Base-by-base conservation (phyloP, 2,797 vertebrate genomes). In the Sebastiscus tertius region DNA sequence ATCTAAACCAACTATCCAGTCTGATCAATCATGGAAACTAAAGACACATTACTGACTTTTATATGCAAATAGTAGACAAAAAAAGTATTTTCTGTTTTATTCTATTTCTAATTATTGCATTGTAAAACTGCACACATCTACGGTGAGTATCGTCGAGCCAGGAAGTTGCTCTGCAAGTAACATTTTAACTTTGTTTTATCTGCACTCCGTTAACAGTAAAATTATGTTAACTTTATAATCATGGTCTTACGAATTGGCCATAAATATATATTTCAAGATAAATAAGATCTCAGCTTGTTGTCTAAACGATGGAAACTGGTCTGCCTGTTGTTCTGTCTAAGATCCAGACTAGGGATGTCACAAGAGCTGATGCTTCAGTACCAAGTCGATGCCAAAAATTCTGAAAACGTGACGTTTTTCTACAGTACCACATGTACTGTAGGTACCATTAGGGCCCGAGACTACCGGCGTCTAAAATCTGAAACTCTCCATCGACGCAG, bases 21-120 rank as follows among this genome's bases (percentile, higher is more conserved):
- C 42, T 6, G 14, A 46, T 16, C 42, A 46, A 46, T 10, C 34
- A 34, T 34, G 34, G 0, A 34, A 34, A 34, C 34, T 11, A 34
- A 29, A 29, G 29, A 29, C 29, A 29, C 5, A 29, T 6, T 29
- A 6, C 33, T 34, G 33, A 36, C 36, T 42, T 16, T 42, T 42
- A 16, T 42, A 42, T 42, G 39, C 39, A 42, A 42, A 42, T 16
- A 0, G 39, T 16, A 16, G 39, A 42, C 39, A 16, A 42, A 16
- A 16, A 16, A 42, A 16, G 0, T 42, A 42, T 42, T 42, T 42
- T 42, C 39, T 42, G 14, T 42, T 16, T 0, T 42, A 16, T 42
- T 42, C 6, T 42, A 42, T 42, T 42, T 42, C 14, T 42, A 42
- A 42, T 42, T 20, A 52, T 52, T n/a, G 8, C 20, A n/a, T 52